phyloP scores from a whole-genome alignment of 2,113 vertebrate species.

The Oreocharis arfaki region DNA sequence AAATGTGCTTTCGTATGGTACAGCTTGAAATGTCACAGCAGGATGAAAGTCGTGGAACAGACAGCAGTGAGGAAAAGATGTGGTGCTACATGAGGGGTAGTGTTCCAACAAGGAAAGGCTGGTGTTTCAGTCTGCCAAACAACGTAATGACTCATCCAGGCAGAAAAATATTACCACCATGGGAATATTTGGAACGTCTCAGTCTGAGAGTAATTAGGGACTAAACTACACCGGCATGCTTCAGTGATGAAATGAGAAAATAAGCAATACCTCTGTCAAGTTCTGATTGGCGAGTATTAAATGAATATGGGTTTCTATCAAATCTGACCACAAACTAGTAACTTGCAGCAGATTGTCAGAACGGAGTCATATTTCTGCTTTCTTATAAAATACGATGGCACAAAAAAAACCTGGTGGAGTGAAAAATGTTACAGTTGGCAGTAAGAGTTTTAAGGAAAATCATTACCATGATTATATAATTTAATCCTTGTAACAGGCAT shows the following conservation, averaged over 20 bases:
- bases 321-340: constrained; percentile 71
- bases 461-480: constrained; percentile 70
- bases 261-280: constrained; percentile 82
- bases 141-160: constrained; percentile 89
- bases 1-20: constrained; percentile 67
- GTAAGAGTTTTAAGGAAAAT: constrained; percentile 70
- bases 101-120: constrained; percentile 81
- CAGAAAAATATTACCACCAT: constrained; percentile 92
- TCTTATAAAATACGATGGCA: constrained; percentile 59
- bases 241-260: constrained; percentile 83
- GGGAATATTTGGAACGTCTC: constrained; percentile 88
- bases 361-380: constrained; percentile 37
- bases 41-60: constrained; percentile 73
- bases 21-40: constrained; percentile 75
- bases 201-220: constrained; percentile 94
- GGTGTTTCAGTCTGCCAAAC: constrained; percentile 88
- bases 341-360: constrained; percentile 67
- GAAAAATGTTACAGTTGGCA: constrained; percentile 68
- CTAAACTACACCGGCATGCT: constrained; percentile 90
- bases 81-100: constrained; percentile 73
- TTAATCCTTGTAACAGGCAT: constrained; percentile 66
- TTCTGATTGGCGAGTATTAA: constrained; percentile 76
- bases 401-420: constrained; percentile 48
- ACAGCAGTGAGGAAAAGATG: constrained; percentile 68
- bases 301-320: constrained; percentile 72